These are phyloP conservation scores for Lepidotrigona ventralis DNA, from an alignment of 1,140 invertebrate genomes.

Conservation along the genomic window DNA sequence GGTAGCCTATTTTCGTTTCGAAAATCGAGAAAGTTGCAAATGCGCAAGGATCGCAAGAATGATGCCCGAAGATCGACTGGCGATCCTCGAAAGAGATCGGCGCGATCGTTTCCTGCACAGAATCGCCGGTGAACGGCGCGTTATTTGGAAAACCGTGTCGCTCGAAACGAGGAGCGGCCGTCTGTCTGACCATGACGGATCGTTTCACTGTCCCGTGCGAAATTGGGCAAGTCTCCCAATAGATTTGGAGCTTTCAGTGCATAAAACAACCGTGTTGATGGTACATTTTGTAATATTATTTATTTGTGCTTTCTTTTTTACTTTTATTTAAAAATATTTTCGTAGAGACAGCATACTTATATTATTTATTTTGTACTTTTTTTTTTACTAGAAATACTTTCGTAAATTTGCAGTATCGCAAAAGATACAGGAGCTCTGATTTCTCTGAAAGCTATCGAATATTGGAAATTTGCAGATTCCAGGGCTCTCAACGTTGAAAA, in stretches of 20 bases:
- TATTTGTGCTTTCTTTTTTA: background rate
- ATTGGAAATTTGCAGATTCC: background rate
- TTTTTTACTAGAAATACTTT: background rate
- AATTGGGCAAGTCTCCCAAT: background rate
- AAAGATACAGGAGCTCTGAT: background rate
- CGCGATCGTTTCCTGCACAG: constrained; percentile 23
- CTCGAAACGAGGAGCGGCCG: background rate
- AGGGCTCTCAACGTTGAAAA: too few species aligned
- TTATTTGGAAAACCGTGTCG: constrained; percentile 16
- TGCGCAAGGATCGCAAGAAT: constrained; percentile 33
- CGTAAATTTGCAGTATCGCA: background rate
- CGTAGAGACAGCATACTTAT: too few species aligned
- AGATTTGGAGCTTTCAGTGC: background rate
- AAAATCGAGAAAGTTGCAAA: constrained; percentile 55
- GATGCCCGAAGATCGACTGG: constrained; percentile 1
- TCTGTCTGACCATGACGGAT: constrained; percentile 4
- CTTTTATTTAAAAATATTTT: background rate
- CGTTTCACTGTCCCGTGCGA: background rate
- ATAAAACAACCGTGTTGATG: background rate
- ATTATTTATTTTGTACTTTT: background rate
- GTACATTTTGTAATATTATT: background rate
- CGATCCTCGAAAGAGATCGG: constrained; percentile 24
- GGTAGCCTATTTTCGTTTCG: constrained; percentile 48
- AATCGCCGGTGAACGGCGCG: background rate
- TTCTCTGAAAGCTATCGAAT: background rate